phyloP scores from a whole-genome alignment of 2,888 invertebrate genomes.

The Tipula lateralis region DNA sequence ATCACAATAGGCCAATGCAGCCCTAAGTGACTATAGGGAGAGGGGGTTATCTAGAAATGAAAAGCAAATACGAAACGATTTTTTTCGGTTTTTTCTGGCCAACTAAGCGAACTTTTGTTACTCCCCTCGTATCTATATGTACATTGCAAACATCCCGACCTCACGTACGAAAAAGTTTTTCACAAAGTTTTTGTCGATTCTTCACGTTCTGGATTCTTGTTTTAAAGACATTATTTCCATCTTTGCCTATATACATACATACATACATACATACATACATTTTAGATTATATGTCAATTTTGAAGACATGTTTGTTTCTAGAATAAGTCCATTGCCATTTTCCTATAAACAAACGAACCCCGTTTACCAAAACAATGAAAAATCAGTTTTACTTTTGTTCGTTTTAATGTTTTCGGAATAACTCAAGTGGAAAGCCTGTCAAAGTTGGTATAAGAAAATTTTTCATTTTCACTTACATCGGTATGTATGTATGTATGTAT shows the following conservation, averaged over 20 bases:
- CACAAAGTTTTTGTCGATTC: neutral
- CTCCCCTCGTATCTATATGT: too few relatives aligned
- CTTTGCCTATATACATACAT: neutral
- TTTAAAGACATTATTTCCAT: neutral
- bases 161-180: neutral
- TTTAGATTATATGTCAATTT: neutral
- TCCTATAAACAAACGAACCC: neutral
- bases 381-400: neutral
- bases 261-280: too few relatives aligned
- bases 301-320: neutral
- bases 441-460: neutral
- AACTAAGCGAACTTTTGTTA: too few relatives aligned
- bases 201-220: neutral
- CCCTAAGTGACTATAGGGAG: too few relatives aligned
- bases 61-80: too few relatives aligned
- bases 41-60: too few relatives aligned
- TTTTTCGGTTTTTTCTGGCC: too few relatives aligned
- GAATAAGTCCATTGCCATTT: neutral
- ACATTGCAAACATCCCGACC: too few relatives aligned
- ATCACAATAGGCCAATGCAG: too few relatives aligned
- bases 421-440: neutral
- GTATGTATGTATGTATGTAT: neutral
- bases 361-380: neutral
- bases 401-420: neutral
- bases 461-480: neutral